Conservation (phyloP, 2,113 vertebrate genomes). For the Zosterops pallidus region DNA sequence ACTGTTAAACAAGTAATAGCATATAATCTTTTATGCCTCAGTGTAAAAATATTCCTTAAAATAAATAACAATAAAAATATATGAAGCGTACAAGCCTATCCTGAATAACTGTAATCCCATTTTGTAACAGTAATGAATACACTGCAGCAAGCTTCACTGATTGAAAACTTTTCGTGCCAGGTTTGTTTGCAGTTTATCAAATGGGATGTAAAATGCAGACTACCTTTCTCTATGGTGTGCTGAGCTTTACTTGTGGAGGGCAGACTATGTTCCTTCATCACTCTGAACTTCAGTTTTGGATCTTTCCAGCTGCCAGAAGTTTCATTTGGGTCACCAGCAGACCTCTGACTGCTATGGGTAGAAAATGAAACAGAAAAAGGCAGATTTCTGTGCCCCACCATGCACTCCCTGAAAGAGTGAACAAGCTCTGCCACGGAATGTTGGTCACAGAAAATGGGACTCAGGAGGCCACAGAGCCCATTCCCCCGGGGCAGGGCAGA, state of each 20-base stretch:
- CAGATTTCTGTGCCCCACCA: background rate
- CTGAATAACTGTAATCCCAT: background rate
- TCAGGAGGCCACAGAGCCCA: background rate
- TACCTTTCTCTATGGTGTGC: background rate
- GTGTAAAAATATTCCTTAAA: constrained; percentile 54
- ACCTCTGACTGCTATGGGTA: background rate
- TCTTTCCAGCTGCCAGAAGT: background rate
- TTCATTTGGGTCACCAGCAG: background rate
- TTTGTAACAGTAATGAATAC: constrained; percentile 18
- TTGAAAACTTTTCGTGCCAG: constrained; percentile 20
- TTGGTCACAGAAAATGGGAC: background rate
- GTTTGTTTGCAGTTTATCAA: constrained; percentile 22
- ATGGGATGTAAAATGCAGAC: background rate
- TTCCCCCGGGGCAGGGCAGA: background rate
- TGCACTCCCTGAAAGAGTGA: fast-evolving
- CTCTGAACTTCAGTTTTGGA: background rate
- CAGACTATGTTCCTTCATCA: background rate
- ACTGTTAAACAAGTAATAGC: constrained; percentile 50
- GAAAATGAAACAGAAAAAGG: background rate
- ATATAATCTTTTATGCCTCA: constrained; percentile 37
- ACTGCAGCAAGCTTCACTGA: constrained; percentile 3
- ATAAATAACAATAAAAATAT: constrained; percentile 58
- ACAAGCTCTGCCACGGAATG: background rate
- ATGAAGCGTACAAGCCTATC: constrained; percentile 6
- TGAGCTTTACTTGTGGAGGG: background rate